phyloP scores from a whole-genome alignment of 2,113 vertebrate species.

The Sterrhoptilus dennistouni region DNA sequence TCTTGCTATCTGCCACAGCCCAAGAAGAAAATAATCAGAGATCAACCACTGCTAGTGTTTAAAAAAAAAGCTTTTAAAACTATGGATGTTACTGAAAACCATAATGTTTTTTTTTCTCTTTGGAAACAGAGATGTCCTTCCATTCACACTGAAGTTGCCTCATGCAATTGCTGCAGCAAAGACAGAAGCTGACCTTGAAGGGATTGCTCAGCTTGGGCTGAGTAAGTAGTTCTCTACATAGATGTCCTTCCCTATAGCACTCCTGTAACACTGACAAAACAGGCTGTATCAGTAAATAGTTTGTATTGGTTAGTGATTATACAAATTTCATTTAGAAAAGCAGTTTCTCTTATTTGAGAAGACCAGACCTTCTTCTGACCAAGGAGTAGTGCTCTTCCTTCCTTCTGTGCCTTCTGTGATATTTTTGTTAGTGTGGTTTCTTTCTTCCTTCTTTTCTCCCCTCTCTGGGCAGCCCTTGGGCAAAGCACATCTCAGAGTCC shows the following conservation, averaged over 20 bases:
- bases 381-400: not conserved
- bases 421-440: not conserved
- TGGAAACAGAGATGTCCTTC: constrained; percentile 85
- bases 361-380: not conserved
- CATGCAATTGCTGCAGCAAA: constrained; percentile 85
- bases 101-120: not conserved
- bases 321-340: not conserved
- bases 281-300: not conserved
- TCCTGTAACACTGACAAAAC: not conserved
- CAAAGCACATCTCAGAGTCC: not conserved
- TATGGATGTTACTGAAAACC: not conserved
- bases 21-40: not conserved
- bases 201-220: constrained; percentile 87
- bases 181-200: constrained; percentile 89
- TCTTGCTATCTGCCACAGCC: not conserved
- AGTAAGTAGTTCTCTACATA: constrained; percentile 71
- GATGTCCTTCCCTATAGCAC: not conserved
- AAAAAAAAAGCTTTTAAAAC: not conserved
- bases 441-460: not conserved
- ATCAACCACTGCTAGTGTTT: not conserved
- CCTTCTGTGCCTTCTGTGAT: not conserved
- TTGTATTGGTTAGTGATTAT: not conserved
- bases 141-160: constrained; percentile 90
- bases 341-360: not conserved
- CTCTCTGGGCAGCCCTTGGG: not conserved